Evolutionary conservation across 2,113 vertebrate genomes (phyloP), one percentile per base, ranked within the genome.

Genomic region (Rana temporaria): DNA sequence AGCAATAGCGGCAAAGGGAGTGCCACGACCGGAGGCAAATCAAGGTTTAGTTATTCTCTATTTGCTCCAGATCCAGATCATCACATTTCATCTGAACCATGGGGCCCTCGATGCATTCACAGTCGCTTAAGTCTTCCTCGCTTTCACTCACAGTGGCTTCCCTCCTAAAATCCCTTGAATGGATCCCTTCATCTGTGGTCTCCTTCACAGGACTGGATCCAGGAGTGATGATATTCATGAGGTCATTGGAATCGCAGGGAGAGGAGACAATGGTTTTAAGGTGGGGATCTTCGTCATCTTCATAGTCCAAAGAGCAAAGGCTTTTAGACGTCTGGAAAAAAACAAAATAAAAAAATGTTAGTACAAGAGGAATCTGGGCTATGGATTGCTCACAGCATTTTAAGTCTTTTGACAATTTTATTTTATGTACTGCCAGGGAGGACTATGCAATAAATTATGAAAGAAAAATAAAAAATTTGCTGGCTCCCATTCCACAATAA

Each of bases 1-100:
- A 77, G 85, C 88, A 84, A 85, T 87, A 85, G 85, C 4, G 85
- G 87, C 87, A 86, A 87, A 79, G 88, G 86, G 71, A 88, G 85
- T 86, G 85, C 87, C 71, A 87, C 65, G 71, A 86, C 85, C 81
- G 32, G 79, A 82, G 84, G 80, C 82, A 48, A 48, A 75, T 16
- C 0, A 74, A 73, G 11, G 65, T 11, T 93, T 90, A 93, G 88
- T 92, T 92, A 84, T 90, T 94, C 88, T 95, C 93, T 0, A 93
- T 94, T 89, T 92, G 91, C 87, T 95, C 93, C 74, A 93, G 90
- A 88, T 94, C 93, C 89, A 95, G 79, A 84, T 93, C 93, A 0
- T 86, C 84, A 5, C 85, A 90, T 87, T 89, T 91, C 80, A 85
- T 86, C 32, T 89, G 89, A 84, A 90, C 91, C 84, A 89, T 52